Percentiles rank a stretch among this genome's conserved stretches.
phyloP scores from a whole-genome alignment of 2,113 vertebrate species.

The Colossoma macropomum region DNA sequence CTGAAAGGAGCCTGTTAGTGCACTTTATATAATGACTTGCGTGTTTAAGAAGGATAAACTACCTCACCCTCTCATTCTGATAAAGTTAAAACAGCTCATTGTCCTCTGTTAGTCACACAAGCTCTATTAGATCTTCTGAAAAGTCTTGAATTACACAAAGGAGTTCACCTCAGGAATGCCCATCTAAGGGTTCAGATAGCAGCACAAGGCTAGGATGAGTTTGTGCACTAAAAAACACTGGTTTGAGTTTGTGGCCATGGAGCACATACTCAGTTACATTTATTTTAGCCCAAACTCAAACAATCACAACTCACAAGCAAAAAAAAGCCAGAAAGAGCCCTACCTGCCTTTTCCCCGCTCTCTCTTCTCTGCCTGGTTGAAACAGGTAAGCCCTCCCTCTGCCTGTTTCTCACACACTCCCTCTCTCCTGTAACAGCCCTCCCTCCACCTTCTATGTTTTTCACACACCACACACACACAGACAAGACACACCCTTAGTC shows the following conservation, averaged over 20 bases:
- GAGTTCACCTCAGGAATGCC: background rate
- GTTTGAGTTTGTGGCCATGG: background rate
- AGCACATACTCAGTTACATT: background rate
- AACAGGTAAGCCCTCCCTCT: slow-evolving; percentile 30
- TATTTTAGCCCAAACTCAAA: background rate
- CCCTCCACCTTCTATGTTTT: background rate
- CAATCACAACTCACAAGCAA: background rate
- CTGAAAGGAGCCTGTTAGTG: slow-evolving; percentile 14
- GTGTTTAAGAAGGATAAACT: background rate
- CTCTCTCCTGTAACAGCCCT: background rate
- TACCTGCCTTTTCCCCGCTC: slow-evolving; percentile 11
- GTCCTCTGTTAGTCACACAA: background rate
- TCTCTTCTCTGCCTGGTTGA: slow-evolving; percentile 60
- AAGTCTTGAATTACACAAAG: background rate
- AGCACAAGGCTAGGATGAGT: background rate
- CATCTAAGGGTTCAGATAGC: background rate
- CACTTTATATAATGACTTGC: background rate
- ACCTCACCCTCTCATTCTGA: background rate
- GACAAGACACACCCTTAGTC: slow-evolving; percentile 23
- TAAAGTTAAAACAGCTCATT: background rate
- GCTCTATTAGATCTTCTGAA: background rate
- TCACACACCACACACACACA: slow-evolving; percentile 1
- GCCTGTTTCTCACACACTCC: background rate
- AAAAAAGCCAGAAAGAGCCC: background rate
- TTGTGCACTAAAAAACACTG: background rate